These are phyloP conservation scores for Mesitornis unicolor DNA, from an alignment of 2,113 vertebrate species.

Conservation along the genomic window DNA sequence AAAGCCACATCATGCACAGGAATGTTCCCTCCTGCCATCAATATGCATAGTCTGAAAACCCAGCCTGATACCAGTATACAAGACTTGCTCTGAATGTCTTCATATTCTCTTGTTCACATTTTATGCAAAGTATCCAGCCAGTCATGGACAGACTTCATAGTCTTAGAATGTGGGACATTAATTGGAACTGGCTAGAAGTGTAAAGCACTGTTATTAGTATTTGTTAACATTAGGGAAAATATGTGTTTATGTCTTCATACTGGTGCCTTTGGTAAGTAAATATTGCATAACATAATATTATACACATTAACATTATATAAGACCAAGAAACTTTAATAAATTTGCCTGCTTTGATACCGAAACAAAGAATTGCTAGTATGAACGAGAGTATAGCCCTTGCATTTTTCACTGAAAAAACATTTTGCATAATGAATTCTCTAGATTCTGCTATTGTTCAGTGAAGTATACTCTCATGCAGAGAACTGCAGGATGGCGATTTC, in stretches of 20 bases:
- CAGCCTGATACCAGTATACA: background rate
- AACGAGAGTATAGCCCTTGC: background rate
- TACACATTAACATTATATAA: background rate
- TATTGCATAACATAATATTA: background rate
- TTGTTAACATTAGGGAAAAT: background rate
- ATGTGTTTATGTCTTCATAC: background rate
- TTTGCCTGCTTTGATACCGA: background rate
- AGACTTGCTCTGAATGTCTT: background rate
- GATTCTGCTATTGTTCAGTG: conserved; percentile 23
- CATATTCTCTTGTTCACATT: background rate
- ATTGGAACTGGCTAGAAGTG: background rate
- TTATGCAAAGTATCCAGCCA: background rate
- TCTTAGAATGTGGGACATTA: background rate
- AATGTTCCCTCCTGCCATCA: background rate
- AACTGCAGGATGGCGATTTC: conserved; percentile 17
- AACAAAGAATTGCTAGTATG: background rate
- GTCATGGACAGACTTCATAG: background rate
- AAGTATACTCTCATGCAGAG: conserved; percentile 18
- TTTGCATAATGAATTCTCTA: conserved; percentile 19
- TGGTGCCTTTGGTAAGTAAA: background rate
- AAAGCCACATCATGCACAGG: background rate
- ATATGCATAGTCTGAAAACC: background rate
- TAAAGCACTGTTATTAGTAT: background rate
- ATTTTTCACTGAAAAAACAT: conserved; percentile 13
- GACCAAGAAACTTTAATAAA: background rate